Conservation (phyloP, 2,113 vertebrate genomes). For the Brevimyrus niger region DNA sequence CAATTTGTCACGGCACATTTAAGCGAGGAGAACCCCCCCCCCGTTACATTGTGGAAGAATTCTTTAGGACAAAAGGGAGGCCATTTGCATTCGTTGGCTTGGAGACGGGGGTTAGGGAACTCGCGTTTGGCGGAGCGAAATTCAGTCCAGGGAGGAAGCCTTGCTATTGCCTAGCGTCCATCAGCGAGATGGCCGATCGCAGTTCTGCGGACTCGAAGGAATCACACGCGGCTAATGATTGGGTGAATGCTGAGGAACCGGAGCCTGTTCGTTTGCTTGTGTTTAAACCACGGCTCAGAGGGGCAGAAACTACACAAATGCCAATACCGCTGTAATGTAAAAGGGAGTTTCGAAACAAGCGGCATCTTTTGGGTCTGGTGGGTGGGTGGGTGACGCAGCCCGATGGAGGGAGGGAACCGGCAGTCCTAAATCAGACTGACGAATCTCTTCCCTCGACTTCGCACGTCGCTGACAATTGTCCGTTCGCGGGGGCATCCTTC, state of each 20-base stretch:
- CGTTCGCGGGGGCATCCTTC: slow-evolving; percentile 43
- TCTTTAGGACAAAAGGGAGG: slow-evolving; percentile 27
- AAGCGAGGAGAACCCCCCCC: slow-evolving; percentile 41
- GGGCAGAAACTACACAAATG: slow-evolving; percentile 24
- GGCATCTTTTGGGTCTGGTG: slow-evolving; percentile 24
- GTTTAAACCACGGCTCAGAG: background rate
- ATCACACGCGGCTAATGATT: background rate
- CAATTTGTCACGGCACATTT: slow-evolving; percentile 54
- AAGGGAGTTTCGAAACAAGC: slow-evolving; percentile 35
- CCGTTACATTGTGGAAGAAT: slow-evolving; percentile 36
- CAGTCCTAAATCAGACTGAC: slow-evolving; percentile 13
- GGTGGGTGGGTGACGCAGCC: slow-evolving; percentile 26
- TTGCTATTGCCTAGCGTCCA: background rate
- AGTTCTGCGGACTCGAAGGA: background rate
- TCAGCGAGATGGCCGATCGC: background rate
- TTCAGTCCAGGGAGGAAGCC: background rate
- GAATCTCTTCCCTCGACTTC: slow-evolving; percentile 22
- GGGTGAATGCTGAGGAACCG: background rate
- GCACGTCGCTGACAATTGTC: slow-evolving; percentile 37
- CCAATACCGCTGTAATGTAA: slow-evolving; percentile 25
- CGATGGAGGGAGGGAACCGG: slow-evolving; percentile 35
- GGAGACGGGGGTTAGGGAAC: background rate
- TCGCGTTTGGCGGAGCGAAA: background rate
- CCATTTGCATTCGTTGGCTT: slow-evolving; percentile 9
- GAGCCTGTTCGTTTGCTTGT: background rate